phyloP scores from a whole-genome alignment of 2,113 vertebrate species.

The Apodemus sylvaticus region DNA sequence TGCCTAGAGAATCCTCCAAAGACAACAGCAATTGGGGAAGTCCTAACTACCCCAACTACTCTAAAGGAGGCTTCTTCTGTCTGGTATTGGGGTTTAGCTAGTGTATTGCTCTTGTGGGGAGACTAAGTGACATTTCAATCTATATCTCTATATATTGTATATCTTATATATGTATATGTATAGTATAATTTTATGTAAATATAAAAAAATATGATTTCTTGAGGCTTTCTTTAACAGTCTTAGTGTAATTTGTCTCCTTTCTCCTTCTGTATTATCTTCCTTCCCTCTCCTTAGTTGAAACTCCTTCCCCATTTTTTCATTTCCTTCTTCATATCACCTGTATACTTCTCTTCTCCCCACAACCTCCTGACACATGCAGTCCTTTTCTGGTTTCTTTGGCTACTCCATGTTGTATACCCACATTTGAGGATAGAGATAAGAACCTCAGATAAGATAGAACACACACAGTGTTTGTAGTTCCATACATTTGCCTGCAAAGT shows the following conservation, averaged over 20 bases:
- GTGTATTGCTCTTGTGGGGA: not conserved
- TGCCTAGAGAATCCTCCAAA: not conserved
- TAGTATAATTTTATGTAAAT: not conserved
- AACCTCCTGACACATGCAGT: not conserved
- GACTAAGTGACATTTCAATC: not conserved
- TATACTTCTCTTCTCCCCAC: not conserved
- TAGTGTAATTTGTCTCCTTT: not conserved
- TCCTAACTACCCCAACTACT: not conserved
- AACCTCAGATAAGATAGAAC: not conserved
- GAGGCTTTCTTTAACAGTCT: not conserved
- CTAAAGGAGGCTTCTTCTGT: not conserved
- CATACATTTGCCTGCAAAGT: too few species aligned
- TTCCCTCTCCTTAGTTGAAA: not conserved
- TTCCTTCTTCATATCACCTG: not conserved
- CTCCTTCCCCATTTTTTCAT: not conserved
- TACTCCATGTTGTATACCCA: not conserved
- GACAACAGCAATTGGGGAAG: not conserved
- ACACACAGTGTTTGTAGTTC: not conserved
- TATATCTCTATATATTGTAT: not conserved
- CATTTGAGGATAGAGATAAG: not conserved
- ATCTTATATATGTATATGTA: not conserved
- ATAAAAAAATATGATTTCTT: not conserved
- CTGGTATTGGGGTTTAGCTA: not conserved
- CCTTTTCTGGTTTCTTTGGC: not conserved
- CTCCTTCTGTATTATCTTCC: not conserved